A percentile compares a stretch with the other conserved stretches of the same genome.
These are phyloP conservation scores for Dromius quadrimaculatus DNA, from an alignment of 2,888 invertebrate genomes.

Conservation along the genomic window DNA sequence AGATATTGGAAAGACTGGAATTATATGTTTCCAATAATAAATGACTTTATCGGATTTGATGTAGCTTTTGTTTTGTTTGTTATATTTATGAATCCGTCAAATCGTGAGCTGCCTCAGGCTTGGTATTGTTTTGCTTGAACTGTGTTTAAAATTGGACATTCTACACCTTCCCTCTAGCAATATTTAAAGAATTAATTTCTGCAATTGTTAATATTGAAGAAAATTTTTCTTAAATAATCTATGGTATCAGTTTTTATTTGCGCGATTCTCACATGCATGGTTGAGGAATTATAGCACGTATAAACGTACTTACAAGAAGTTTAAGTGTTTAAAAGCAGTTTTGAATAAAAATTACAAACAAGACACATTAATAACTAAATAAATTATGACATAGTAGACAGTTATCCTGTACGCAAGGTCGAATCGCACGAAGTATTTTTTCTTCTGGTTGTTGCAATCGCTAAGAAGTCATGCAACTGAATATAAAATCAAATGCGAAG, in stretches of 20 bases:
- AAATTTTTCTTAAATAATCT: no score
- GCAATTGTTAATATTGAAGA: no score
- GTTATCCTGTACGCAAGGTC: constrained; percentile 51
- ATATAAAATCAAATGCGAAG: constrained; percentile 26
- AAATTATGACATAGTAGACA: constrained; percentile 51
- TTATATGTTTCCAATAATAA: constrained; percentile 45
- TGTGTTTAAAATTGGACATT: not conserved
- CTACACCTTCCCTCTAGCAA: not conserved
- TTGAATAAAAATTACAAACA: constrained; percentile 50
- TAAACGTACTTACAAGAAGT: constrained; percentile 35
- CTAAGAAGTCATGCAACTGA: constrained; percentile 24
- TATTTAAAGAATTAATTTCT: no score
- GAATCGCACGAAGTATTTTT: constrained; percentile 34
- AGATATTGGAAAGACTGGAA: constrained; percentile 46
- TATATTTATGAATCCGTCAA: constrained; percentile 34
- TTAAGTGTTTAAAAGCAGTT: constrained; percentile 50
- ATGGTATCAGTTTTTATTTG: constrained; percentile 22
- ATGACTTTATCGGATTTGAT: constrained; percentile 45
- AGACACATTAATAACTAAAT: constrained; percentile 52
- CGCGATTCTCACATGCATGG: constrained; percentile 26
- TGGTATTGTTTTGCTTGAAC: constrained; percentile 31
- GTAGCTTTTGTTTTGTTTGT: constrained; percentile 23
- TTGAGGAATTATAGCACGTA: constrained; percentile 20
- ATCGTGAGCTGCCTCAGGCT: constrained; percentile 26
- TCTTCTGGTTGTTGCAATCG: constrained; percentile 11